These are phyloP conservation scores for Drosophila neocordata DNA, from an alignment of 1,140 invertebrate species.

Conservation along the genomic window DNA sequence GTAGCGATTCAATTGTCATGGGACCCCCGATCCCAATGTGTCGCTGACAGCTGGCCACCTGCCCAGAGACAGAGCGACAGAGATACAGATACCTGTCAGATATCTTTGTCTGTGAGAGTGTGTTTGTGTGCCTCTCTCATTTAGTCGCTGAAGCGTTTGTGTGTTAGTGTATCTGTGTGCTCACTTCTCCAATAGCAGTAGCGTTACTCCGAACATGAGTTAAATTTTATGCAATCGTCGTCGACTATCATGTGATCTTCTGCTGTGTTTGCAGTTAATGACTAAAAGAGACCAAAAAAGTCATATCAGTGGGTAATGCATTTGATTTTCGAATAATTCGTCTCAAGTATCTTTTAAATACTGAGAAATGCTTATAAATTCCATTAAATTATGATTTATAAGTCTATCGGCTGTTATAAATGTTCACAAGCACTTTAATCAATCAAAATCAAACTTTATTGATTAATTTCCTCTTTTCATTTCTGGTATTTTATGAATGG, in stretches of 20 bases:
- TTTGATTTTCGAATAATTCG: constrained; percentile 13
- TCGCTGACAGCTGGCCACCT: constrained; percentile 54
- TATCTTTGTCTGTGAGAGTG: constrained; percentile 56
- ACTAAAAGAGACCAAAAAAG: constrained; percentile 12
- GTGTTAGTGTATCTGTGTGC: constrained; percentile 37
- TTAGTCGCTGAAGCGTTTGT: neutral
- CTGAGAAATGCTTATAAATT: constrained; percentile 44
- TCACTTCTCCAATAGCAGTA: constrained; percentile 40
- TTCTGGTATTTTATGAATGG: constrained; percentile 32
- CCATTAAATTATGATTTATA: constrained; percentile 71
- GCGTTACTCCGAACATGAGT: constrained; percentile 54
- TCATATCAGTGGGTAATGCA: constrained; percentile 10
- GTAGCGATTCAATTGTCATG: constrained; percentile 50
- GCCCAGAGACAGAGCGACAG: constrained; percentile 45
- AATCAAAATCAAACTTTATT: constrained; percentile 59
- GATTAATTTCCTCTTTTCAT: constrained; percentile 31
- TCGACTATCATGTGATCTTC: constrained; percentile 65
- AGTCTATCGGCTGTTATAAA: constrained; percentile 38
- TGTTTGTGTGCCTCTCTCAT: constrained; percentile 10
- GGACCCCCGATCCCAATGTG: constrained; percentile 41
- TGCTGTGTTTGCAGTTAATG: constrained; percentile 19
- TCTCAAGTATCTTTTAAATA: constrained; percentile 30
- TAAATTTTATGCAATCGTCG: constrained; percentile 73
- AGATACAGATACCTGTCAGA: constrained; percentile 41
- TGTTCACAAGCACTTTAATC: constrained; percentile 56